These are phyloP conservation scores for Sula dactylatra DNA, from an alignment of 2,113 vertebrate genomes.

Conservation along the genomic window DNA sequence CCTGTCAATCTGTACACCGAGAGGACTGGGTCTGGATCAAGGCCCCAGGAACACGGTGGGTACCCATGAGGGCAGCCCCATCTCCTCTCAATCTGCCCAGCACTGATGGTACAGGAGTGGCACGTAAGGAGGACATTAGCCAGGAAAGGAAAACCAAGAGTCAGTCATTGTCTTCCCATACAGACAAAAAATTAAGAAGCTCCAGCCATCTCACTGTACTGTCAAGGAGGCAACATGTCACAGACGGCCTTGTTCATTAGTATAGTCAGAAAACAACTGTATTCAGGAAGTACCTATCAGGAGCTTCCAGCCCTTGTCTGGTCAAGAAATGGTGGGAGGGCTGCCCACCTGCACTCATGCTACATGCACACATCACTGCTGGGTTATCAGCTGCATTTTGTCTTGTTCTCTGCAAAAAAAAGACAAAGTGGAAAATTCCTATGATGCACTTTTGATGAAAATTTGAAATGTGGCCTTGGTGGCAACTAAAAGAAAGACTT, in stretches of 20 bases:
- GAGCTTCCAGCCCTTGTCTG: not conserved
- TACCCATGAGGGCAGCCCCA: rapidly evolving
- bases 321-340: not conserved
- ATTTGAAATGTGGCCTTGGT: not conserved
- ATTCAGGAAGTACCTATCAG: not conserved
- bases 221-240: not conserved
- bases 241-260: not conserved
- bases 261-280: not conserved
- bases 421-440: not conserved
- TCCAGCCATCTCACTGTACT: not conserved
- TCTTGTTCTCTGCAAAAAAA: not conserved
- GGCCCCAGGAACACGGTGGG: rapidly evolving
- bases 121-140: rapidly evolving
- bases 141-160: not conserved
- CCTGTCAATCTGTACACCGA: rapidly evolving
- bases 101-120: not conserved
- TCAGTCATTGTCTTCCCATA: not conserved
- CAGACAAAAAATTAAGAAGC: not conserved
- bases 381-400: not conserved
- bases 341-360: not conserved
- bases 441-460: not conserved
- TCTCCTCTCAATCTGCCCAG: not conserved
- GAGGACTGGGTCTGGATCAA: not conserved
- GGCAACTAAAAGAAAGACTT: not conserved
- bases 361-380: not conserved